A percentile compares a stretch with the other conserved stretches of the same genome.
Conservation (phyloP, 2,797 vertebrate species). For the Arnoldichthys spilopterus region DNA sequence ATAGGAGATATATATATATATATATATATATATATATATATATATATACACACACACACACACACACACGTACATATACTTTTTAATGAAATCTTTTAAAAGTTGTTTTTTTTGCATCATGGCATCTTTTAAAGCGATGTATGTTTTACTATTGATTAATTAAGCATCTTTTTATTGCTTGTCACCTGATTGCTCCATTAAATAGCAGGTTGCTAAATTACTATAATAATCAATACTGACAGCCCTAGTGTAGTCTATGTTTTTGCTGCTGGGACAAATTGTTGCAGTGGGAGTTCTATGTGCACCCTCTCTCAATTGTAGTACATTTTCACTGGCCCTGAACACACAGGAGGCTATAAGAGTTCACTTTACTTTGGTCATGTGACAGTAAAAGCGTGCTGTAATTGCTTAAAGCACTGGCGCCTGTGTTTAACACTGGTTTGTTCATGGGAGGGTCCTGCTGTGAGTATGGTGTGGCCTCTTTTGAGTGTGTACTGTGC, state of each 20-base stretch:
- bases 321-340: not conserved
- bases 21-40: too few relatives aligned
- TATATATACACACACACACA: too few relatives aligned
- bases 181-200: not conserved
- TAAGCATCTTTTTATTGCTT: not conserved
- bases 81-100: too few relatives aligned
- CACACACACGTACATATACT: too few relatives aligned
- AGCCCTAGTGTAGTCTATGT: not conserved
- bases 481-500: conserved; percentile 28
- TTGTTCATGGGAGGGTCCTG: not conserved
- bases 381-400: not conserved
- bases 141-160: too few relatives aligned
- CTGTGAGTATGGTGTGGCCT: conserved; percentile 23
- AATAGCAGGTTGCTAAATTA: not conserved
- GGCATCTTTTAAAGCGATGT: too few relatives aligned
- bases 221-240: not conserved
- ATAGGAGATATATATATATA: too few relatives aligned
- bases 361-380: not conserved
- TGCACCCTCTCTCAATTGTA: not conserved
- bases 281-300: not conserved
- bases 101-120: too few relatives aligned
- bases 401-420: conserved; percentile 3
- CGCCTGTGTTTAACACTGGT: conserved; percentile 22
- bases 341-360: not conserved
- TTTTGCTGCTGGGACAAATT: not conserved